phyloP scores from a whole-genome alignment of 2,888 invertebrate genomes.

The Plagiodera versicolora region DNA sequence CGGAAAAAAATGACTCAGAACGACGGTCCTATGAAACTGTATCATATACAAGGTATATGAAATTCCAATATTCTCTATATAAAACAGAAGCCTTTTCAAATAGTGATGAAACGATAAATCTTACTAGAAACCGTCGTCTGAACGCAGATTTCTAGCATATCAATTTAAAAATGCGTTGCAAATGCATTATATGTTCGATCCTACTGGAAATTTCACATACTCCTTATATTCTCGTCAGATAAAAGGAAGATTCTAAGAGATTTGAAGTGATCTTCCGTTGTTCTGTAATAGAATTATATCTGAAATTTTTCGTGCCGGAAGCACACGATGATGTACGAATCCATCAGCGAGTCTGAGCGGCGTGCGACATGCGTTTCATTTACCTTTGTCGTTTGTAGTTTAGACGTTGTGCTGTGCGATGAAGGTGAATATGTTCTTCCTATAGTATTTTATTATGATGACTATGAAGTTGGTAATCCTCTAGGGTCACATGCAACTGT shows the following conservation, averaged over 20 bases:
- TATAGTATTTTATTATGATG: slow-evolving; percentile 2
- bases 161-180: slow-evolving; percentile 5
- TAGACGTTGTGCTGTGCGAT: background rate
- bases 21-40: background rate
- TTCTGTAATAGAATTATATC: background rate
- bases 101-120: background rate
- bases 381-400: too few relatives aligned
- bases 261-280: background rate
- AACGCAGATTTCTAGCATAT: background rate
- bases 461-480: background rate
- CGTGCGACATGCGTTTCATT: too few relatives aligned
- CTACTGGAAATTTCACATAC: slow-evolving; percentile 5
- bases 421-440: background rate
- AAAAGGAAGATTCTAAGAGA: slow-evolving; percentile 1
- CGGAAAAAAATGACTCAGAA: too few relatives aligned
- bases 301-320: too few relatives aligned
- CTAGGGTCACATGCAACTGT: background rate
- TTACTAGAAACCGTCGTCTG: slow-evolving; percentile 5
- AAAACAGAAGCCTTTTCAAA: slow-evolving; percentile 5
- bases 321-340: too few relatives aligned
- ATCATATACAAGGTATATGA: background rate
- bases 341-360: too few relatives aligned
- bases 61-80: background rate
- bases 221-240: background rate
- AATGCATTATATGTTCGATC: background rate